Percentiles rank a stretch among this genome's conserved stretches.
phyloP scores from a whole-genome alignment of 2,113 vertebrate species.

The Xenopus laevis region DNA sequence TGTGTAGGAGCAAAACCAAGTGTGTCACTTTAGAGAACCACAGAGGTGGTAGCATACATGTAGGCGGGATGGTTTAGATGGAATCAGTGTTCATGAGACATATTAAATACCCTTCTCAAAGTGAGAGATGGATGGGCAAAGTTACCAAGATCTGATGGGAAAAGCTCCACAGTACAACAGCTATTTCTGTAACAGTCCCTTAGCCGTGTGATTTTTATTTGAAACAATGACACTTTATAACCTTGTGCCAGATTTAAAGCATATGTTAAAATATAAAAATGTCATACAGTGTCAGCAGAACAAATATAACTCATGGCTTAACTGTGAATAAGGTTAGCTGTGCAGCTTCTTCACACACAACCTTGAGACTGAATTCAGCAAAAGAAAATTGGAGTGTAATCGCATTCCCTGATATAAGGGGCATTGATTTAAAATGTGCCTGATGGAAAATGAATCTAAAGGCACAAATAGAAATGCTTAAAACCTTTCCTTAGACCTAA shows the following conservation, averaged over 20 bases:
- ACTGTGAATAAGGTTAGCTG: neutral
- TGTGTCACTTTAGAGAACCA: no score
- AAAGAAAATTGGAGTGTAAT: slow-evolving; percentile 5
- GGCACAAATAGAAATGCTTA: no score
- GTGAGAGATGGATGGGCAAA: no score
- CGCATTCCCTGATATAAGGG: neutral
- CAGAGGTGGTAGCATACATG: no score
- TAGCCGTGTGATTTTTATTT: no score
- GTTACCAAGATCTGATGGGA: neutral
- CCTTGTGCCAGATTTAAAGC: slow-evolving; percentile 16
- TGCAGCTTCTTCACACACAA: slow-evolving; percentile 3
- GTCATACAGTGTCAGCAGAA: slow-evolving; percentile 6
- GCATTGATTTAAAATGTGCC: no score
- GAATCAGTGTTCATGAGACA: no score
- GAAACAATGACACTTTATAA: neutral
- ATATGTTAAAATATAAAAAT: slow-evolving; percentile 1
- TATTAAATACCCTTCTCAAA: no score
- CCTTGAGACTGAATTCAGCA: slow-evolving; percentile 2
- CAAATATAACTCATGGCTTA: neutral
- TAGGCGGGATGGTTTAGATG: no score
- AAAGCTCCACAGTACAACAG: neutral
- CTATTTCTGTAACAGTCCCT: neutral
- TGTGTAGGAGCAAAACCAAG: no score
- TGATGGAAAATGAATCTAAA: no score
- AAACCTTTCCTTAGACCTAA: no score